Conservation (phyloP, 2,113 vertebrate genomes). For the Xenopus laevis region DNA sequence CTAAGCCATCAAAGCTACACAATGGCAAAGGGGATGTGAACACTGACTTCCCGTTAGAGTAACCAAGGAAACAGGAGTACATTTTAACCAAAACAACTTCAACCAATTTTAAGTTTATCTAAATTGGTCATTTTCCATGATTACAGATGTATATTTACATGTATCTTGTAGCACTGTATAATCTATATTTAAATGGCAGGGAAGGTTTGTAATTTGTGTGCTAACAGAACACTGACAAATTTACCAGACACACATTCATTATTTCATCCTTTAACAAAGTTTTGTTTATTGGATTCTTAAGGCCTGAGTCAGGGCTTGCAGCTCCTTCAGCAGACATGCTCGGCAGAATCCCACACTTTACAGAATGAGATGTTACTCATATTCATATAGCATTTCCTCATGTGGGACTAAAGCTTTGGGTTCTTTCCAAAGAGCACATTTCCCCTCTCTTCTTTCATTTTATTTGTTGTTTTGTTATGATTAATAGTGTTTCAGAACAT, state of each 20-base stretch:
- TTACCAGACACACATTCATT: neutral
- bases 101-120: neutral
- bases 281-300: neutral
- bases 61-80: conserved; percentile 15
- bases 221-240: neutral
- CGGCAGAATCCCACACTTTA: conserved; percentile 12
- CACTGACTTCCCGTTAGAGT: conserved; percentile 1
- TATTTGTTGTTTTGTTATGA: conserved; percentile 8
- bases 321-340: conserved; percentile 17
- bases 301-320: conserved; percentile 29
- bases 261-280: neutral
- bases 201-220: too few relatives aligned
- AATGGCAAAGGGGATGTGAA: conserved; percentile 21
- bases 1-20: conserved; percentile 32
- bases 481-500: conserved; percentile 10
- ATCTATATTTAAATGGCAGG: neutral
- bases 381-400: conserved; percentile 31
- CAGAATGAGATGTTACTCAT: neutral
- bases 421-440: conserved; percentile 9
- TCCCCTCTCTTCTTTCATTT: conserved; percentile 14
- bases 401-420: conserved; percentile 17
- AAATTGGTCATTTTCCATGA: neutral
- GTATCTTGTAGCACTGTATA: neutral
- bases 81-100: neutral
- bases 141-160: neutral